Evolutionary conservation across 2,113 vertebrate genomes (phyloP), one percentile per base, ranked within the genome.

Genomic region (Acrocephalus kingi): DNA sequence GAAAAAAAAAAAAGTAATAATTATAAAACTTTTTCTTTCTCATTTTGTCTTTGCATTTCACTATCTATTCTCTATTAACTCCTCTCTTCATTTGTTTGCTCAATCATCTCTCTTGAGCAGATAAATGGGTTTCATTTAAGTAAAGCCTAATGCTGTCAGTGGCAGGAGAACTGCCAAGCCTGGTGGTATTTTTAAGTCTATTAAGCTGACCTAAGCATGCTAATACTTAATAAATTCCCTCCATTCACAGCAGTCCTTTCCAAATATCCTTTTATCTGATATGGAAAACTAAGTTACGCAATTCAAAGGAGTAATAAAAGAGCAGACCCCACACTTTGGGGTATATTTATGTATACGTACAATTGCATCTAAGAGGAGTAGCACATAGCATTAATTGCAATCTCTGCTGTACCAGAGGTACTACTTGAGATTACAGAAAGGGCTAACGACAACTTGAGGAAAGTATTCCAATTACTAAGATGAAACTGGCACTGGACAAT

Each of bases 41-140:
- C 21, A 52, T 89, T 94, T 92, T 80, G n/a, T 63, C 39, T 91
- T 90, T 62, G 39, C 59, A 80, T 33, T 74, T 93, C 27, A 85
- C 43, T 37, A 61, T 43, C 71, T 91, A 69, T 54, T 84, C 72
- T 96, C 76, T 75, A 93, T 86, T 91, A 91, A 93, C 90, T 63
- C 55, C 35, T 83, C 87, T 93, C 46, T 93, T 91, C n/a, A 62
- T 94, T 94, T 95, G 63, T 93, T 95, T 95, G 79, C 87, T 92
- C 73, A 68, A 15, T 82, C 84, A 63, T 59, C 73, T 82, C 73
- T 87, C 87, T 52, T 87, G 41, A 94, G 84, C 74, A 91, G 77
- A 94, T 94, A 92, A 90, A 91, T 93, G 66, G 51, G 51, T 90
- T 96, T 96, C 75, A 94, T 94, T 94, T 95, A 94, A 91, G 75